Evolutionary conservation across 2,888 invertebrate genomes (phyloP), one percentile per base, ranked within the genome.

Genomic region (Amblyjoppa fuscipennis): DNA sequence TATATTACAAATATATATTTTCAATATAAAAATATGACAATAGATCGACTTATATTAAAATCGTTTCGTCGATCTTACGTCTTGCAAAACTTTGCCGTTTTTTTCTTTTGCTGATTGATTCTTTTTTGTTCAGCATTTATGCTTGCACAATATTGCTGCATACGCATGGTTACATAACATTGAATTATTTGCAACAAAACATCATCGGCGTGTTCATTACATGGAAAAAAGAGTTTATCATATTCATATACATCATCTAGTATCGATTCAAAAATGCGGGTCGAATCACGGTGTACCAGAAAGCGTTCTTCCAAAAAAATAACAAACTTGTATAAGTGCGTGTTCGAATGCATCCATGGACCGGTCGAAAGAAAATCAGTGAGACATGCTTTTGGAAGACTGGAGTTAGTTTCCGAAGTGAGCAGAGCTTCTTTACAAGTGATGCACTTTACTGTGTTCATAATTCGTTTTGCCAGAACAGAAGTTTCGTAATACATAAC

Each of bases 401-500:
- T 59, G 41, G 61, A 45, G 49, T 71, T 59, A 68, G 68, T 77
- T 45, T 81, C 78, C n/a, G 74, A 28, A 45, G 61, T 64, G 56
- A 81, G 51, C 53, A 83, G 73, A 31, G 81, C 51, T 28, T 83
- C 51, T 77, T 86, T 83, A 75, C 85, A 83, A n/a, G 41, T 66
- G 34, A 64, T 56, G 61, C 83, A 86, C 51, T 49, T 78, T 20
- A 81, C 59, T 3, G 81, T 78, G 71, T 83, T 83, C 76, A 56
- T 45, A 49, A 86, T 70, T 64, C 70, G 81, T 61, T 76, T 59
- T 4, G 28, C 74, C 28, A 84, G 69, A 16, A 49, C 38, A 45
- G 84, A 71, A 49, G 82, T 87, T 73, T 82, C 71, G 28, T 77
- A 84, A 71, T 86, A 86, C 56, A 81, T 51, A 16, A 83, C 80